Base-by-base conservation (phyloP, 2,797 vertebrate genomes). In the Enteromius thamalakanensis region DNA sequence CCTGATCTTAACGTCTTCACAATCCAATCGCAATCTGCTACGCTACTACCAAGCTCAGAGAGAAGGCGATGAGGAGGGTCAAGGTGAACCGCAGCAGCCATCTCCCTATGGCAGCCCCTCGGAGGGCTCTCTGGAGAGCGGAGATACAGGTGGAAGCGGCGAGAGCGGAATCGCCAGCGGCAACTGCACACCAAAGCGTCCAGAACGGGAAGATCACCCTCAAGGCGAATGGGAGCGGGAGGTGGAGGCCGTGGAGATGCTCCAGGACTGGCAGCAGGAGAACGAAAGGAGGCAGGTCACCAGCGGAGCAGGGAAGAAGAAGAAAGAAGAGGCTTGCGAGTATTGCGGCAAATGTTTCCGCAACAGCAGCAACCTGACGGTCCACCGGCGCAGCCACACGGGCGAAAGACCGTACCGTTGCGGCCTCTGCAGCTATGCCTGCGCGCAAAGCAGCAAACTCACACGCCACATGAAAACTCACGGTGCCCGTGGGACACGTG, bases 381-480 rank as follows among this genome's bases (percentile, higher is more conserved):
- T 94, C 80, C 89, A 92, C 87, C 93, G 95, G 0, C 93, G 96
- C 80, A 96, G 95, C 9, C 96, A 97, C 93, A 97, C 96, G 0
- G 96, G 96, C 0, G 96, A 97, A 67, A 92, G 96, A n/a, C 96
- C 96, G 0, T 97, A 97, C 68, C 90, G 93, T 84, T 97, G 96
- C 0, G 93, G 94, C 85, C 93, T 96, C 65, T 97, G 96, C 88
- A 93, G 92, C 89, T 97, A 96, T 0, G 95, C 96, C 86, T 97
- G 96, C 0, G 95, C 96, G 0, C 96, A 97, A 92, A 96, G 96
- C 84, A 96, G 96, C 77, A 96, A 96, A 87, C 86, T 97, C 9
- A 97, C 96, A 0, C 95, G 96, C 45, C 96, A 97, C 91, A 96
- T 96, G 95, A 96, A 96, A 92, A 96, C 95, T 0, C 96, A 97